Conservation (phyloP, 2,888 invertebrate species). For the Tridacna crocea region DNA sequence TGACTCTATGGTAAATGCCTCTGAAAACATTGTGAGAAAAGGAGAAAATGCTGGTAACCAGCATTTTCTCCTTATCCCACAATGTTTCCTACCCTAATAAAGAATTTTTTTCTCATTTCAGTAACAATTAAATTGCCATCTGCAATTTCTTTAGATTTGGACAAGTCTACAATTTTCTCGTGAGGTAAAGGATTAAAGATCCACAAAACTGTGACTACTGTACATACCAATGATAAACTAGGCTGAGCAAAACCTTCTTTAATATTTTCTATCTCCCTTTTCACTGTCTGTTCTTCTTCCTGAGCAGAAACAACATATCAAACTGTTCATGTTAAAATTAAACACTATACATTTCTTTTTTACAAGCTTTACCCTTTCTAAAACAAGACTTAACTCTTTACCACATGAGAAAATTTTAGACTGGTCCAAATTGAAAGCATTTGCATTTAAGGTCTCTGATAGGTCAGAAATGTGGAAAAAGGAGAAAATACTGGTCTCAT, state of each 20-base stretch:
- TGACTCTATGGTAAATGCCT: too few species aligned
- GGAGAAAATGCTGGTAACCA: not conserved
- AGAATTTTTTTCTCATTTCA: not conserved
- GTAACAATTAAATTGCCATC: not conserved
- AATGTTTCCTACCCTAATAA: not conserved
- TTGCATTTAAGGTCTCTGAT: too few species aligned
- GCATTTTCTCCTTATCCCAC: not conserved
- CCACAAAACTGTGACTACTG: not conserved
- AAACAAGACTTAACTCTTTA: too few species aligned
- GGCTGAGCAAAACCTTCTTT: conserved; percentile 67
- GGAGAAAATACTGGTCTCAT: too few species aligned
- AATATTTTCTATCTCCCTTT: conserved; percentile 66
- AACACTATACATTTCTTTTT: too few species aligned
- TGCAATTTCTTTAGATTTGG: not conserved
- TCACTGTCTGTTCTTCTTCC: conserved; percentile 72
- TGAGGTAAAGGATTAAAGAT: not conserved
- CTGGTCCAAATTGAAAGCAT: too few species aligned
- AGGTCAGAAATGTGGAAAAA: too few species aligned
- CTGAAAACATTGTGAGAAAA: not conserved
- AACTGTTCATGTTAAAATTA: too few species aligned
- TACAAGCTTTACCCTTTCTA: too few species aligned
- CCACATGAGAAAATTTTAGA: too few species aligned
- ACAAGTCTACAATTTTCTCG: not conserved
- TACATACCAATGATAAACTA: conserved; percentile 36
- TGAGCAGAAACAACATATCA: conserved; percentile 35